Conservation (phyloP, 2,888 invertebrate genomes). For the Slavum lentiscoides region DNA sequence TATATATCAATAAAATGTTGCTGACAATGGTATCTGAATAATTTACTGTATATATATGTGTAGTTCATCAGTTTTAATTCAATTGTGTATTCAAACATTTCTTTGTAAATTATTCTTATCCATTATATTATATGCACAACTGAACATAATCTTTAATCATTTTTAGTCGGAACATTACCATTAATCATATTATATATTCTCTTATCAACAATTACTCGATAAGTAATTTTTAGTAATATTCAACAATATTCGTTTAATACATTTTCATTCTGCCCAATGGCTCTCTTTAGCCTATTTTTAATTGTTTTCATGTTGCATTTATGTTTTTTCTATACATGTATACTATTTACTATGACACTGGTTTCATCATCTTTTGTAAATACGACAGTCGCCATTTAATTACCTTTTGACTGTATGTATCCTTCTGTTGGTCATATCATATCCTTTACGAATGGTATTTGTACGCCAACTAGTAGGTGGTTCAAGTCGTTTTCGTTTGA, state of each 20-base stretch:
- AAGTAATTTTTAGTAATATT: slow-evolving; percentile 22
- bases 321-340: slow-evolving; percentile 9
- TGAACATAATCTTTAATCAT: slow-evolving; percentile 41
- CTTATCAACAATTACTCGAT: slow-evolving; percentile 19
- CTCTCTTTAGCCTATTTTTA: slow-evolving; percentile 28
- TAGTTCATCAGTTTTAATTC: slow-evolving; percentile 27
- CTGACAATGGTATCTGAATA: slow-evolving; percentile 5
- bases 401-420: slow-evolving; percentile 53
- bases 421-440: slow-evolving; percentile 49
- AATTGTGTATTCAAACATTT: slow-evolving; percentile 22
- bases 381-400: slow-evolving; percentile 44
- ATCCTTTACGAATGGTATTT: slow-evolving; percentile 47
- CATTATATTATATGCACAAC: slow-evolving; percentile 25
- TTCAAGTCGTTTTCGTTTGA: slow-evolving; percentile 51
- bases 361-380: slow-evolving; percentile 48
- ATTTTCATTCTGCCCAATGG: slow-evolving; percentile 44
- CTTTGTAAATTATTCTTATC: slow-evolving; percentile 23
- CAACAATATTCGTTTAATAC: slow-evolving; percentile 24
- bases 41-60: background rate
- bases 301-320: slow-evolving; percentile 20
- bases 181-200: slow-evolving; percentile 17
- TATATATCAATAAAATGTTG: background rate
- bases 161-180: slow-evolving; percentile 22
- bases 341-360: slow-evolving; percentile 26
- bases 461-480: slow-evolving; percentile 31